Evolutionary conservation across 2,888 invertebrate genomes (phyloP).

Genomic region (Epistrophe eligans): DNA sequence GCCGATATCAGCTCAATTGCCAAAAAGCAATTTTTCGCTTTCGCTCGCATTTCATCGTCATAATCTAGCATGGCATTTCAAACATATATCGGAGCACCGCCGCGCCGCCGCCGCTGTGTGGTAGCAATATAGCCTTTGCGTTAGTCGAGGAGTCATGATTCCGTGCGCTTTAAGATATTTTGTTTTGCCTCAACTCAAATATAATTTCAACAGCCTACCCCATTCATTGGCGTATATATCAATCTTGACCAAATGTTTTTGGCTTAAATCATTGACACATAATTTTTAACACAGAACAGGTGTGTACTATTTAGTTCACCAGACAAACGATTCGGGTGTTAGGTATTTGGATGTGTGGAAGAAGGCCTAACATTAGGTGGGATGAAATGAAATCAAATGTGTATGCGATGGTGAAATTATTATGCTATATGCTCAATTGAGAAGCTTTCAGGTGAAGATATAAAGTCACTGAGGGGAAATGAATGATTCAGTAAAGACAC

Average conservation of each 20-base stretch:
- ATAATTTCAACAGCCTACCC: slow-evolving; percentile 40
- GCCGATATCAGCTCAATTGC: slow-evolving; percentile 67
- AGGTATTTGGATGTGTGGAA: slow-evolving; percentile 28
- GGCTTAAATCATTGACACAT: slow-evolving; percentile 80
- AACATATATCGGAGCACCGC: slow-evolving; percentile 35
- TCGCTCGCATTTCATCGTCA: slow-evolving; percentile 71
- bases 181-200: slow-evolving; percentile 8
- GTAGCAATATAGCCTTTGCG: background rate
- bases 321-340: slow-evolving; percentile 27
- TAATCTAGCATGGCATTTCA: slow-evolving; percentile 60
- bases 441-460: slow-evolving; percentile 57
- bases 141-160: slow-evolving; percentile 12
- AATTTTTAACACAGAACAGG: slow-evolving; percentile 79
- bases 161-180: background rate
- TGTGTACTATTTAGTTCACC: slow-evolving; percentile 77
- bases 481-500: slow-evolving; percentile 52
- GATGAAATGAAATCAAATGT: slow-evolving; percentile 17
- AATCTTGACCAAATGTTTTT: slow-evolving; percentile 76
- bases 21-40: slow-evolving; percentile 74
- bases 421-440: slow-evolving; percentile 63
- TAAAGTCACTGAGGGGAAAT: slow-evolving; percentile 43
- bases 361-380: slow-evolving; percentile 27
- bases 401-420: slow-evolving; percentile 47
- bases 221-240: slow-evolving; percentile 71
- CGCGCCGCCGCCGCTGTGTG: background rate